Base-by-base conservation (phyloP, 2,888 invertebrate genomes). In the Vesta saturnalis region DNA sequence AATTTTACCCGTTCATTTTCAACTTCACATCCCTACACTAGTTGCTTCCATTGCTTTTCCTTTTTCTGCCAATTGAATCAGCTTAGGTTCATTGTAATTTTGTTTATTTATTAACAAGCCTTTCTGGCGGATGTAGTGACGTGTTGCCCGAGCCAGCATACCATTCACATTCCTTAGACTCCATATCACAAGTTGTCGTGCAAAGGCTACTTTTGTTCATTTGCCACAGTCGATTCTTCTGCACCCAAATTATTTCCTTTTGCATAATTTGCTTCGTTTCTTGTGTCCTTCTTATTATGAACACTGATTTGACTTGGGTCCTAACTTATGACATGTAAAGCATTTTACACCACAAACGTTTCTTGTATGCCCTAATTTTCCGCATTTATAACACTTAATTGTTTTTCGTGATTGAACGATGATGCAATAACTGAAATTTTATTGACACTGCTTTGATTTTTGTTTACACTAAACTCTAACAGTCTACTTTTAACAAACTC, bases 321-420 rank as follows among this genome's bases (percentile, higher is more conserved):
- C 59, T 35, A 59, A 46, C 19, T 59, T 46, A 46, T 59, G 5
- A n/a, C 59, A 46, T 21, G 18, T 15, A 58, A 14, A 39, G 56
- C 30, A 23, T 22, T 56, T 56, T 23, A 18, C 15, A 14, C 69
- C 75, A 60, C 80, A 80, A 15, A 79, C 72, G 18, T 73, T 80
- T 62, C 77, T 49, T 14, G 15, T 12, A 18, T 49, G 49, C 15
- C 49, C 49, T 18, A 49, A 4, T 14, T 49, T 49, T 18, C 79
- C 79, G 72, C 80, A 82, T 58, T 77, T 73, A 72, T 78, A 62
- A 70, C 79, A 79, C 62, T 77, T 78, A 15, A 62, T 58, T 67
- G 14, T 73, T 65, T 65, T 74, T 70, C 12, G 1, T 18, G 18
- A 59, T 16, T 35, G 43, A 59, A 59, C 12, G 59, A 59, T 6